Evolutionary conservation across 1,140 invertebrate genomes (phyloP), one percentile per base, ranked within the genome.

Genomic region (Sinella curviseta): DNA sequence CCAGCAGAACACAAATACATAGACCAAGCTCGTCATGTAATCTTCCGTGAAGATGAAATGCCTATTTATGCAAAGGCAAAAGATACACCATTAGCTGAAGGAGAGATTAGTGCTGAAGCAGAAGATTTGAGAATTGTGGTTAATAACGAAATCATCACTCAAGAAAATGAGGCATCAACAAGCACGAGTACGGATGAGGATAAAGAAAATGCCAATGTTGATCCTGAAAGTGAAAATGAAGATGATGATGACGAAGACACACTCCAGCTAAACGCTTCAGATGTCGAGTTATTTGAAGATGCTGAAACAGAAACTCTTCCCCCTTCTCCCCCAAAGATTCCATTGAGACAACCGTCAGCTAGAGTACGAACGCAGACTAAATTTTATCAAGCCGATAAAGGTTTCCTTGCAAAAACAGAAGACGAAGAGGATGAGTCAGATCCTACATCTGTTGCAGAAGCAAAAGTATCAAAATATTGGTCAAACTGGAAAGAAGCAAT

Each of bases 371-470:
- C 3, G 30, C 3, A 12, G 2, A 3, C 70, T 31, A 30, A 12
- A 28, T 17, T 4, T 8, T 34, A 14, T 20, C 4, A 74, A 36
- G 30, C 70, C 70, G 31, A n/a, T n/a, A n/a, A n/a, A n/a, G n/a
- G 34, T 16, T 34, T 60, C 24, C 57, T 16, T 74, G 4, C 30
- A 2, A 74, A 54, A 48, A 12, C 39, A n/a, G 39, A 75, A n/a
- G n/a, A n/a, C n/a, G n/a, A n/a, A 48, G 35, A n/a, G 4, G 24
- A 39, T 30, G 36, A n/a, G n/a, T n/a, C n/a, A n/a, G n/a, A 36
- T 1, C 80, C 80, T 0, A 24, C 34, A 17, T 70, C 4, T 30
- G 76, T 73, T 48, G n/a, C 70, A 26, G 80, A 81, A 28, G 80
- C 80, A 12, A 57, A 77, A 4, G n/a, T 1, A 8, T 77, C 74